Evolutionary conservation across 2,888 invertebrate genomes (phyloP), one percentile per base, ranked within the genome.

Genomic region (Acrocera orbiculus): DNA sequence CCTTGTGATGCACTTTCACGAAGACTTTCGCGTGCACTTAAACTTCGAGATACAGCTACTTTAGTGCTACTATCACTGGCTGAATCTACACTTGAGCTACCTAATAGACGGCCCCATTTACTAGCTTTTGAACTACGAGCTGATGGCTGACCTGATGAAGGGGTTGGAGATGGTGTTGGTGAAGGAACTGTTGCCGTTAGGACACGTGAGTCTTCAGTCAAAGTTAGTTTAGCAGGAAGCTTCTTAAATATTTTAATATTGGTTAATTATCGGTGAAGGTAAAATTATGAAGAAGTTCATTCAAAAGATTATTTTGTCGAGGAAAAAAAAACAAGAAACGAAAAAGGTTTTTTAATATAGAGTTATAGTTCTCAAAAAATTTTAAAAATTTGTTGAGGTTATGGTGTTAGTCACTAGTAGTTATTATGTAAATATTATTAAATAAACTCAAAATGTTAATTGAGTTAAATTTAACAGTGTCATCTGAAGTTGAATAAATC

Each of bases 101-200:
- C 79, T 55, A 82, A 65, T 49, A 83, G 66, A 41, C 83, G 71
- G 35, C 83, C 82, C 83, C 83, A 83, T 64, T 82, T 82, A 58
- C 78, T 70, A 48, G 59, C 56, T 59, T 61, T 52, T 46, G 56
- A 68, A 44, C 67, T 57, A 48, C 66, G 62, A 38, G 64, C 66
- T 47, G 65, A 65, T 45, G 61, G 61, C 46, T 65, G 65, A 49
- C 64, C 58, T 42, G 56, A 58, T 46, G 63, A 58, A 44, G 57
- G 59, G 47, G 56, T 58, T 44, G 57, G 59, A 48, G 57, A 58
- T 47, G 58, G 58, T 43, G 56, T 54, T 47, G 57, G 56, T 48
- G 57, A 54, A 44, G 58, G 54, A 49, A 52, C 50, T 42, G 53
- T 51, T 45, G 56, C 52, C 42, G 53, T 55, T 45, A 53, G 44